phyloP scores from a whole-genome alignment of 1,140 invertebrate species.

The Dendroctonus valens region DNA sequence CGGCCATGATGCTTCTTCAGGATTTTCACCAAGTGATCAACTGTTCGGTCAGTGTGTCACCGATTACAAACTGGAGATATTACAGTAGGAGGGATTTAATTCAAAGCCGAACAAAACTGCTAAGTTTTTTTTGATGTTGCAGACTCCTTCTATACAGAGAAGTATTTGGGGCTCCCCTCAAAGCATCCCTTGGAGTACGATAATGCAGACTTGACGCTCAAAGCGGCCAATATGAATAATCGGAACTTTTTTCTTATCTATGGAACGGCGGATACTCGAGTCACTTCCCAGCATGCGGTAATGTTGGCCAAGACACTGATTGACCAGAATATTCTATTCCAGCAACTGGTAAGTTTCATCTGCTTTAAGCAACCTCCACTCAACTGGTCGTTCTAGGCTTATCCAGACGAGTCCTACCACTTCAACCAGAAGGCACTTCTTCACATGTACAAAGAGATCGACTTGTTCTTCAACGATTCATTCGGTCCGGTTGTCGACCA shows the following conservation, averaged over 20 bases:
- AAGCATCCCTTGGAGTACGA: conserved; percentile 68
- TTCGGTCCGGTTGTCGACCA: conserved; percentile 71
- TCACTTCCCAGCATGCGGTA: conserved; percentile 83
- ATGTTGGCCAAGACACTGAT: conserved; percentile 75
- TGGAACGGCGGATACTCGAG: conserved; percentile 74
- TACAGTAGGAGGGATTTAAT: conserved; percentile 63
- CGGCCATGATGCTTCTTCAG: conserved; percentile 70
- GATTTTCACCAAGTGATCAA: conserved; percentile 69
- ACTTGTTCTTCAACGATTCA: conserved; percentile 80
- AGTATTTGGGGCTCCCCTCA: conserved; percentile 72
- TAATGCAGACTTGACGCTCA: conserved; percentile 68
- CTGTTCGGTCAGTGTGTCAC: conserved; percentile 78
- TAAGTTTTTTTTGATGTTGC: conserved; percentile 3
- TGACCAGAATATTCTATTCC: conserved; percentile 70
- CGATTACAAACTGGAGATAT: conserved; percentile 76
- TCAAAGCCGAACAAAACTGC: background rate
- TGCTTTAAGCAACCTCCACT: background rate
- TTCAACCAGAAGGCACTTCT: conserved; percentile 62
- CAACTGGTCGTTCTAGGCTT: conserved; percentile 60
- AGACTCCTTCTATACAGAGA: conserved; percentile 85
- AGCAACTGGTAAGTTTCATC: conserved; percentile 65
- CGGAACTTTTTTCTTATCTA: conserved; percentile 69
- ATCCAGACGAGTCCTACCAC: conserved; percentile 79
- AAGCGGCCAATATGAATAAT: conserved; percentile 63
- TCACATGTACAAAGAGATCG: conserved; percentile 80